Evolutionary conservation across 2,113 vertebrate species (phyloP).

Genomic region (Carassius carassius): DNA sequence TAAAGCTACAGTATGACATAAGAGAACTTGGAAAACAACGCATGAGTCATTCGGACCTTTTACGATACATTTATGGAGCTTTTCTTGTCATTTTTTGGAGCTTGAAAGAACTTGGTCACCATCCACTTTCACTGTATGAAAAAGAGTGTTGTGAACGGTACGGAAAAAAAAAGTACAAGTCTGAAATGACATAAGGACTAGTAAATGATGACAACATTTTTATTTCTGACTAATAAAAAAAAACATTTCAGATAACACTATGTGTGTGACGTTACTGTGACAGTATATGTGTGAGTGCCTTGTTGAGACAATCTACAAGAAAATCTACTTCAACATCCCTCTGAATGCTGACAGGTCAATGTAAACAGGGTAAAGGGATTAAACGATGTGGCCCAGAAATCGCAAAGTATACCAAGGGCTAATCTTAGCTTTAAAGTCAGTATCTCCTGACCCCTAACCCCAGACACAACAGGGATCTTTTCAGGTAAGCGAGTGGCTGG

Average conservation of each 20-base stretch:
- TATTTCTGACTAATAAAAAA: background rate
- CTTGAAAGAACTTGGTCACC: background rate
- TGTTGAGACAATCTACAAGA: background rate
- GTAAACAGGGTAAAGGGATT: slow-evolving; percentile 67
- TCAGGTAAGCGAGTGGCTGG: slow-evolving; percentile 47
- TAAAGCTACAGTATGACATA: background rate
- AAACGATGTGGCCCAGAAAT: slow-evolving; percentile 54
- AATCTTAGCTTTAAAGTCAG: slow-evolving; percentile 60
- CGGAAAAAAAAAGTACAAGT: background rate
- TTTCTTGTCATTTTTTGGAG: background rate
- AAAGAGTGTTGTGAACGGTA: background rate
- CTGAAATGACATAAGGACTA: background rate
- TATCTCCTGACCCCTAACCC: slow-evolving; percentile 54
- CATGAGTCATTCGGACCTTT: background rate
- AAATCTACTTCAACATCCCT: slow-evolving; percentile 30
- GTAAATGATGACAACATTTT: background rate
- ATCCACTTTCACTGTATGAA: background rate
- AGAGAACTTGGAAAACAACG: background rate
- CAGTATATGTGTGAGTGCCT: background rate
- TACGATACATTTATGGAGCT: background rate
- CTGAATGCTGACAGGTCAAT: slow-evolving; percentile 55
- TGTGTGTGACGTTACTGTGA: background rate
- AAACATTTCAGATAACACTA: background rate
- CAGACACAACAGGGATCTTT: slow-evolving; percentile 39
- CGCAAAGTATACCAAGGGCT: slow-evolving; percentile 60